These are phyloP conservation scores for Sus cebifrons DNA, from an alignment of 2,797 vertebrate species.

Conservation along the genomic window DNA sequence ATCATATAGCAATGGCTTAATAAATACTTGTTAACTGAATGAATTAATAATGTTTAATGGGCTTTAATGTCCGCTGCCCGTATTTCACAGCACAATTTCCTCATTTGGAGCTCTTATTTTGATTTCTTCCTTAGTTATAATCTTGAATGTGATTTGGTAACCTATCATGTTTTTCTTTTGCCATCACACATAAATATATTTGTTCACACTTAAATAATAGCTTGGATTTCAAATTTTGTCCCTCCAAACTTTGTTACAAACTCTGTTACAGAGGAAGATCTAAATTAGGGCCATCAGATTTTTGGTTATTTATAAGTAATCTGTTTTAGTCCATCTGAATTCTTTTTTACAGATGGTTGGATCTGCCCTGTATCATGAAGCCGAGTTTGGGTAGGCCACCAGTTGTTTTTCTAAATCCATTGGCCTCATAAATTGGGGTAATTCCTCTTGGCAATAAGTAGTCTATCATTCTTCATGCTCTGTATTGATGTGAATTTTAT, in stretches of 20 bases:
- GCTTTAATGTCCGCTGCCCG: background rate
- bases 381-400: background rate
- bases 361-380: background rate
- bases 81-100: background rate
- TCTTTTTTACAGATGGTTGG: background rate
- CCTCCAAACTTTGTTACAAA: background rate
- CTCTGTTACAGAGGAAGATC: background rate
- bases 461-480: background rate
- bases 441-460: constrained; percentile 14
- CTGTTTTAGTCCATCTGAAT: background rate
- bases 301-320: constrained; percentile 14
- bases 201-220: constrained; percentile 7
- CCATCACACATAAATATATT: background rate
- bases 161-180: constrained; percentile 37
- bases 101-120: constrained; percentile 4
- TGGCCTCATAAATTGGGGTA: background rate
- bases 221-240: constrained; percentile 14
- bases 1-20: background rate
- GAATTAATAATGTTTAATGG: background rate
- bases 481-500: background rate
- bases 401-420: constrained; percentile 32
- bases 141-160: background rate
- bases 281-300: background rate
- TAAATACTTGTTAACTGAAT: constrained; percentile 32
- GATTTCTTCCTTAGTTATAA: background rate